phyloP scores from a whole-genome alignment of 2,797 vertebrate species.

The Enteromius mattozi region DNA sequence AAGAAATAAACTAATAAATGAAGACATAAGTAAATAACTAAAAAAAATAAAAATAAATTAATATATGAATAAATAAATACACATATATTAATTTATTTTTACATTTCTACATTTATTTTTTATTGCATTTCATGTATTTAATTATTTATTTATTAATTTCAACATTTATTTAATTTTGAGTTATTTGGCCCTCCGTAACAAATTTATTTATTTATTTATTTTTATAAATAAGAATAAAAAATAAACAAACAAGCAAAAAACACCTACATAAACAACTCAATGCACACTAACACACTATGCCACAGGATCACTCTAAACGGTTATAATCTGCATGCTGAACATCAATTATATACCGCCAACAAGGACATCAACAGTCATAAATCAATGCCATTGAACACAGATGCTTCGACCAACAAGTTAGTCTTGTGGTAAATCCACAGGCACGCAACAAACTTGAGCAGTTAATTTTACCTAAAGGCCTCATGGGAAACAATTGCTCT shows the following conservation, averaged over 20 bases:
- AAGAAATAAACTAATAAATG: too few relatives aligned
- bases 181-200: too few relatives aligned
- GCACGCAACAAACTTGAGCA: slow-evolving; percentile 31
- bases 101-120: too few relatives aligned
- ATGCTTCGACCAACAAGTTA: slow-evolving; percentile 6
- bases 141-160: too few relatives aligned
- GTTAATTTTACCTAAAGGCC: neutral
- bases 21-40: too few relatives aligned
- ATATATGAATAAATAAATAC: too few relatives aligned
- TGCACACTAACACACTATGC: neutral
- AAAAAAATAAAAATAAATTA: too few relatives aligned
- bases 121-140: too few relatives aligned
- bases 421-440: slow-evolving; percentile 32
- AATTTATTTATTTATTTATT: too few relatives aligned
- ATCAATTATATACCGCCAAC: neutral
- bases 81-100: too few relatives aligned
- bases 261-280: neutral
- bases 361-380: slow-evolving; percentile 11
- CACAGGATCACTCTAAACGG: neutral
- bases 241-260: neutral
- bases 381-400: slow-evolving; percentile 23
- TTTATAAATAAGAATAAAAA: neutral
- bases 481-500: slow-evolving; percentile 22
- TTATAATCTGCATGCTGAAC: neutral
- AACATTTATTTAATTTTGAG: too few relatives aligned